phyloP scores from a whole-genome alignment of 1,140 invertebrate species.

The Drosophila mayri region DNA sequence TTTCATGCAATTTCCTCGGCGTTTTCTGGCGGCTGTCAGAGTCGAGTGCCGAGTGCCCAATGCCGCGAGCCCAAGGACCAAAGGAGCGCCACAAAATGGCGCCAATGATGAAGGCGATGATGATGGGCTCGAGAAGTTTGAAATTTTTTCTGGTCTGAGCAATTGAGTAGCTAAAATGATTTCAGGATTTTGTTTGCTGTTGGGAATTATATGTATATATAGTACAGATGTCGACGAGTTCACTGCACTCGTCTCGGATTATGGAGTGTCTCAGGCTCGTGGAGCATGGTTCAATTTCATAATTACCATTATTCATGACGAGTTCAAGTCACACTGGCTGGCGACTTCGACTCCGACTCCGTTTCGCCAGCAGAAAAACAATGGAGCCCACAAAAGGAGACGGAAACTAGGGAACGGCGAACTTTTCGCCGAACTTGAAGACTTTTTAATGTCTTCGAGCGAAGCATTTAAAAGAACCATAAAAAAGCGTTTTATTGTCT shows the following conservation, averaged over 20 bases:
- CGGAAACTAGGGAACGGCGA: slow-evolving; percentile 20
- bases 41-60: slow-evolving; percentile 17
- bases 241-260: slow-evolving; percentile 36
- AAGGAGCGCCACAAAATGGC: slow-evolving; percentile 50
- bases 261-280: slow-evolving; percentile 2
- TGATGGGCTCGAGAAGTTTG: slow-evolving; percentile 29
- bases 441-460: slow-evolving; percentile 63
- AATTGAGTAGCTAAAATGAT: slow-evolving; percentile 51
- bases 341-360: slow-evolving; percentile 13
- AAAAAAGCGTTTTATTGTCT: slow-evolving; percentile 66
- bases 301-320: slow-evolving; percentile 62
- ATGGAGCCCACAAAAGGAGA: slow-evolving; percentile 37
- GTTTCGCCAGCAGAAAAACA: slow-evolving; percentile 12
- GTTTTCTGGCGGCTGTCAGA: slow-evolving; percentile 32
- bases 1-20: slow-evolving; percentile 33
- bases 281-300: slow-evolving; percentile 37
- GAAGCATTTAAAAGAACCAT: slow-evolving; percentile 61
- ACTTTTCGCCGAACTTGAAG: slow-evolving; percentile 60
- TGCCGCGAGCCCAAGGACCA: slow-evolving; percentile 14
- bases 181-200: slow-evolving; percentile 38
- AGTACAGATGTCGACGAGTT: slow-evolving; percentile 22
- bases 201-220: slow-evolving; percentile 3
- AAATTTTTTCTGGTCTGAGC: slow-evolving; percentile 26
- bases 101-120: slow-evolving; percentile 47
- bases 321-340: slow-evolving; percentile 56